These are phyloP conservation scores for Drosophila burlai DNA, from an alignment of 1,140 invertebrate species.

Conservation along the genomic window DNA sequence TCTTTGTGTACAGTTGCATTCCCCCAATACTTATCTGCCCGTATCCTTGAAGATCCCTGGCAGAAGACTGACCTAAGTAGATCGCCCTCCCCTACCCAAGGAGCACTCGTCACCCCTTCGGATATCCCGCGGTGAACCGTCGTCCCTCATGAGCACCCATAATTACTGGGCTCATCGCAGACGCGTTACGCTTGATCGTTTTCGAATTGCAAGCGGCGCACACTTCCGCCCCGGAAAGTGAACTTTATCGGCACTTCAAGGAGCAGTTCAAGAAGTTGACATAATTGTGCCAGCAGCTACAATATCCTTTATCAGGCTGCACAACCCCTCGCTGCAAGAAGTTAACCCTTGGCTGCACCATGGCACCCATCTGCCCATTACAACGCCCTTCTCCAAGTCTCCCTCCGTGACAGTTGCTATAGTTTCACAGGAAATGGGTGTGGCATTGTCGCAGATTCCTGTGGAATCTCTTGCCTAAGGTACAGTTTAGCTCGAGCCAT, in stretches of 20 bases:
- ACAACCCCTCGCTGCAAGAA: conserved; percentile 40
- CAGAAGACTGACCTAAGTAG: conserved; percentile 14
- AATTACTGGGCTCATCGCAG: conserved; percentile 65
- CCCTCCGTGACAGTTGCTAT: conserved; percentile 51
- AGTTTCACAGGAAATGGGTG: conserved; percentile 65
- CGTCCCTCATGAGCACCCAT: conserved; percentile 59
- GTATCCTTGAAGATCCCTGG: conserved; percentile 39
- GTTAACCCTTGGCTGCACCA: conserved; percentile 51
- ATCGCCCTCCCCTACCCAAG: not conserved
- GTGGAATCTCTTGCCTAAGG: conserved; percentile 36
- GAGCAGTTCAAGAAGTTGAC: conserved; percentile 76
- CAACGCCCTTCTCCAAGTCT: conserved; percentile 2
- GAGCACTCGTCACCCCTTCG: conserved; percentile 12
- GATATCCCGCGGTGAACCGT: conserved; percentile 58
- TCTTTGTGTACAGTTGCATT: conserved; percentile 23
- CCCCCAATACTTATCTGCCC: conserved; percentile 28
- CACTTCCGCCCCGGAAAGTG: conserved; percentile 62
- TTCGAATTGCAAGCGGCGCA: conserved; percentile 72
- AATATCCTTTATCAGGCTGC: conserved; percentile 16
- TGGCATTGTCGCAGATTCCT: conserved; percentile 54
- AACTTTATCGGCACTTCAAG: conserved; percentile 53
- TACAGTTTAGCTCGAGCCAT: conserved; percentile 58
- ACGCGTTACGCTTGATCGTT: conserved; percentile 78
- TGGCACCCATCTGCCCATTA: conserved; percentile 40
- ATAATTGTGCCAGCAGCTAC: conserved; percentile 75